phyloP scores from a whole-genome alignment of 2,797 vertebrate species.

The Fistularia commersonii region DNA sequence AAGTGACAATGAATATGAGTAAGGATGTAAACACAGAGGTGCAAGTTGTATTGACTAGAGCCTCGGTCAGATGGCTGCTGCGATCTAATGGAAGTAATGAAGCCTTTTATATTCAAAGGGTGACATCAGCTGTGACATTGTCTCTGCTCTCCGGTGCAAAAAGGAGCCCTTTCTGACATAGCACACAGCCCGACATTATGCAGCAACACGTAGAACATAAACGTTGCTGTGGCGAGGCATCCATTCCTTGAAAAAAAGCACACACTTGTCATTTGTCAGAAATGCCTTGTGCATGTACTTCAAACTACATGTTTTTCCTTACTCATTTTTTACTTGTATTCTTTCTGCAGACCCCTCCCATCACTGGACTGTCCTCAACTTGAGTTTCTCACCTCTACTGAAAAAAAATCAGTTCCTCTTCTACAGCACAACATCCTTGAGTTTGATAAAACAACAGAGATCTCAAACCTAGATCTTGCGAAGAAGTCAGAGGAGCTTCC shows the following conservation, averaged over 20 bases:
- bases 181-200: conserved; percentile 30
- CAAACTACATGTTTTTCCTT: conserved; percentile 38
- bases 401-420: conserved; percentile 50
- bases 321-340: conserved; percentile 38
- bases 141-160: conserved; percentile 64
- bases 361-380: conserved; percentile 68
- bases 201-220: conserved; percentile 16
- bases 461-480: conserved; percentile 6
- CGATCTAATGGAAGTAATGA: conserved; percentile 59
- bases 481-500: conserved; percentile 22
- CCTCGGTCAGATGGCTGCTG: conserved; percentile 53
- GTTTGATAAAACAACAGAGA: conserved; percentile 18
- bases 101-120: conserved; percentile 69
- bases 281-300: conserved; percentile 32
- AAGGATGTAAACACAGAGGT: conserved; percentile 65
- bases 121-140: conserved; percentile 81
- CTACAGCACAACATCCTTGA: conserved; percentile 29
- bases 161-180: conserved; percentile 40
- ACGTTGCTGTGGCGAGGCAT: not conserved
- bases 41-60: conserved; percentile 52
- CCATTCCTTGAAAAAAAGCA: conserved; percentile 16
- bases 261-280: conserved; percentile 45
- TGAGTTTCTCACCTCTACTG: conserved; percentile 67
- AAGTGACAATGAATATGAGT: conserved; percentile 65
- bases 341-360: conserved; percentile 66